phyloP scores from a whole-genome alignment of 1,140 invertebrate species.

The Pentalonia nigronervosa region DNA sequence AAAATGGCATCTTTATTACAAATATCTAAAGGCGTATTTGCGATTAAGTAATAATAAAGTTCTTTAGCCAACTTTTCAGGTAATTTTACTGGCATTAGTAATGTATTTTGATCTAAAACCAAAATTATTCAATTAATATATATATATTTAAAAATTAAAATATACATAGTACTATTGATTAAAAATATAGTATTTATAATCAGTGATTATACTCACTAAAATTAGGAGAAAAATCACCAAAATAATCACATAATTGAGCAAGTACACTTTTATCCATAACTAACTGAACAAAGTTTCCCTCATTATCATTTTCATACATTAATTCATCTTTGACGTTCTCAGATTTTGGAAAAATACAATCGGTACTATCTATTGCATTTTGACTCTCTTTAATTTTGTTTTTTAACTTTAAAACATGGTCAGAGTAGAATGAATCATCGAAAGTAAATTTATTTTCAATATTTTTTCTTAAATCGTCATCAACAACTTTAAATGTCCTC shows the following conservation, averaged over 20 bases:
- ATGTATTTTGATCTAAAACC: conserved; percentile 6
- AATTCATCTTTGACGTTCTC: neutral
- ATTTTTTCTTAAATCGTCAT: conserved; percentile 52
- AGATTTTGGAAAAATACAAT: neutral
- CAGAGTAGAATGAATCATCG: conserved; percentile 57
- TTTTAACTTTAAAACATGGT: conserved; percentile 59
- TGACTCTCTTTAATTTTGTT: conserved; percentile 40
- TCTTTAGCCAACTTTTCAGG: conserved; percentile 41
- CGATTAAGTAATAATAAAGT: conserved; percentile 48
- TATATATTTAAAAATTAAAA: neutral
- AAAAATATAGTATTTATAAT: no score
- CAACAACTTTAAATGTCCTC: neutral
- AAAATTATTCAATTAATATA: neutral
- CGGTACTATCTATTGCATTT: neutral
- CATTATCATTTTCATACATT: neutral
- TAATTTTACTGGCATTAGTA: conserved; percentile 43
- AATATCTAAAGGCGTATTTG: conserved; percentile 24
- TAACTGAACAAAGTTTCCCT: neutral
- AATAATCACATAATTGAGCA: conserved; percentile 45
- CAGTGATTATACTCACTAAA: neutral
- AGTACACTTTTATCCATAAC: conserved; percentile 41
- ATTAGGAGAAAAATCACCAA: conserved; percentile 2
- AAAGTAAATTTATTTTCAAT: conserved; percentile 59
- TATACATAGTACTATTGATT: neutral
- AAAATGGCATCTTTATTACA: conserved; percentile 40